phyloP scores from a whole-genome alignment of 2,113 vertebrate species.

The Aptenodytes patagonicus region DNA sequence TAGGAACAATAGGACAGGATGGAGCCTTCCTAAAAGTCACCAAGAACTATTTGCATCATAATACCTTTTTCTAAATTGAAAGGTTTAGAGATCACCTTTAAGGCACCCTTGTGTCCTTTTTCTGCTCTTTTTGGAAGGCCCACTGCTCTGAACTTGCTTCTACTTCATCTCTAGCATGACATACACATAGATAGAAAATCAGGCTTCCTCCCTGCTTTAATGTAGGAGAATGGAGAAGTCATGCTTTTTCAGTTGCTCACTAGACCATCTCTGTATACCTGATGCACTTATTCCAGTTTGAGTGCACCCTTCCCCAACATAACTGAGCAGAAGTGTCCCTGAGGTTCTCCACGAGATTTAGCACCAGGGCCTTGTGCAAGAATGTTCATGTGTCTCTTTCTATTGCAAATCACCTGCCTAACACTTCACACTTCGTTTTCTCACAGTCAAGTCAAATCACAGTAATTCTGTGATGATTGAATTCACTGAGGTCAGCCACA shows the following conservation, averaged over 20 bases:
- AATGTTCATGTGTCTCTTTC: neutral
- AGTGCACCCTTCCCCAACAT: neutral
- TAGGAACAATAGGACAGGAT: neutral
- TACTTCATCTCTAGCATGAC: neutral
- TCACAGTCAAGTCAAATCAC: neutral
- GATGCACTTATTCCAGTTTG: neutral
- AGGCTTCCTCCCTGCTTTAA: neutral
- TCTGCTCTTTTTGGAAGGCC: neutral
- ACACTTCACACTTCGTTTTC: neutral
- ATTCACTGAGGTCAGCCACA: neutral
- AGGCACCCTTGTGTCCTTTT: neutral
- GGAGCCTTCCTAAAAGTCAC: neutral
- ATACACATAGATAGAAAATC: neutral
- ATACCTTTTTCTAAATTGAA: neutral
- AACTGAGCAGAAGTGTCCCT: neutral
- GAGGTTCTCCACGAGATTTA: neutral
- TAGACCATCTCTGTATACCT: neutral
- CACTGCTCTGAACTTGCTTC: neutral
- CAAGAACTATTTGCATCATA: neutral
- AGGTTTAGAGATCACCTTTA: neutral
- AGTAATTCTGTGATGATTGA: neutral
- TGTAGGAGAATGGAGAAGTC: neutral
- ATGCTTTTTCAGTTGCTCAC: neutral
- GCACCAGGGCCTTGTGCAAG: neutral
- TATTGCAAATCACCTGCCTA: neutral